Base-by-base conservation (phyloP, 2,113 vertebrate genomes). In the Callipepla squamata region DNA sequence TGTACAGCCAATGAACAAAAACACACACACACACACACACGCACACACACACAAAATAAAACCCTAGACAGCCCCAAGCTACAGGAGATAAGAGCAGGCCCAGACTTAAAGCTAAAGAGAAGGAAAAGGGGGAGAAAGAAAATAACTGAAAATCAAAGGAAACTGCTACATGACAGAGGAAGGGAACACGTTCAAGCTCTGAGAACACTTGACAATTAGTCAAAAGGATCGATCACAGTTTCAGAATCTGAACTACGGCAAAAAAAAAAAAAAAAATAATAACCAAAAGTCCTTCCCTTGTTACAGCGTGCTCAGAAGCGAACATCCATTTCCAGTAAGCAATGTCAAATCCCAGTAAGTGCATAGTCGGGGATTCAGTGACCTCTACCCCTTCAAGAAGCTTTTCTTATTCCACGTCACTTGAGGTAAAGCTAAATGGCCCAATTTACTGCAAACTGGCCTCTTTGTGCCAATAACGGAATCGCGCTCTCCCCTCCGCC, bases 1-100 rank as follows among this genome's bases (percentile, higher is more conserved):
- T 98, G 96, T 97, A 98, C 95, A 98, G 97, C 96, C 97, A 97
- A 97, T 94, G 94, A 97, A 97, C 97, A 91, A 94, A 96, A 95
- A 90, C 77, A 61, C 36, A 75, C 72, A 53, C 6, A 1, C 89
- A 91, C 95, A 53, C 6, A 2, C 89, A 91, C 95, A 94, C 92
- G 93, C 50, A 53, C 92, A 93, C 50, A 53, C 25, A 75, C 47
- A 48, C 47, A 88, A 87, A 86, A 76, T 17, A 57, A 80, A 51
- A 94, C 96, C 88, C 75, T 93, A 94, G 81, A 97, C 81, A 96
- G 90, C 89, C 87, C 85, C 85, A 87, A 93, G 95, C 94, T 95
- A 94, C 48, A 70, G 73, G 84, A 97, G 93, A 91, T 48, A 94
- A 96, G 63, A 96, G 61, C 77, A 96, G 92, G 91, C 68, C 92